Evolutionary conservation across 2,888 invertebrate genomes (phyloP).

Genomic region (Dexiosoma caninum): DNA sequence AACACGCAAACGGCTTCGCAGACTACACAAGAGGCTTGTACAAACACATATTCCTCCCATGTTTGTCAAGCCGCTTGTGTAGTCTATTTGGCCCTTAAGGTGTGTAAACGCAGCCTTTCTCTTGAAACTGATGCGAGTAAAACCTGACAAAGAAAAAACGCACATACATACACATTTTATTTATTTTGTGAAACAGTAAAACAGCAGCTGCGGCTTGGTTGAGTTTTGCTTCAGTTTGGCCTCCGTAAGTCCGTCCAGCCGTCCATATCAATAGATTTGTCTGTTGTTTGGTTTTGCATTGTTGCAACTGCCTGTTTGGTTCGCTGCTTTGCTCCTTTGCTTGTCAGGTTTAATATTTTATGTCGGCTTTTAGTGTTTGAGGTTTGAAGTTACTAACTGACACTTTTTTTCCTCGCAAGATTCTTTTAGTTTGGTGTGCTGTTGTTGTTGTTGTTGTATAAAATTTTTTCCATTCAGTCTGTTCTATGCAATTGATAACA

Average conservation of each 20-base stretch:
- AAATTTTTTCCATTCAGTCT: neutral
- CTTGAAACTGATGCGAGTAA: no score
- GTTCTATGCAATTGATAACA: conserved; percentile 52
- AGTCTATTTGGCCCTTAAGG: no score
- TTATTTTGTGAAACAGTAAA: conserved; percentile 13
- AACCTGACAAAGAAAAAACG: neutral
- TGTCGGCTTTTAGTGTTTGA: conserved; percentile 59
- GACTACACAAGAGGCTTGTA: no score
- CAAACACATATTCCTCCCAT: no score
- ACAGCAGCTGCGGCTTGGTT: conserved; percentile 52
- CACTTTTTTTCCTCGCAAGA: conserved; percentile 19
- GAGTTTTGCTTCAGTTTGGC: conserved; percentile 35
- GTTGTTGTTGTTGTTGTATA: neutral
- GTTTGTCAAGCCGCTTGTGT: no score
- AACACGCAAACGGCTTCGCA: no score
- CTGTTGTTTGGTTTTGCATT: conserved; percentile 29
- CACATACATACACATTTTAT: neutral
- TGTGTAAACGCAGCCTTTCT: no score
- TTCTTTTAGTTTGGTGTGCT: conserved; percentile 3
- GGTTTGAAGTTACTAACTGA: conserved; percentile 37
- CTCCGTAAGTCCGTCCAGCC: conserved; percentile 41
- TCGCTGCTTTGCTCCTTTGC: conserved; percentile 41
- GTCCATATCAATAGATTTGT: conserved; percentile 52
- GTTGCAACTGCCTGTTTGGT: neutral
- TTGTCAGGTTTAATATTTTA: conserved; percentile 51